phyloP scores from a whole-genome alignment of 1,140 invertebrate genomes.

The Phocides pigmalion region DNA sequence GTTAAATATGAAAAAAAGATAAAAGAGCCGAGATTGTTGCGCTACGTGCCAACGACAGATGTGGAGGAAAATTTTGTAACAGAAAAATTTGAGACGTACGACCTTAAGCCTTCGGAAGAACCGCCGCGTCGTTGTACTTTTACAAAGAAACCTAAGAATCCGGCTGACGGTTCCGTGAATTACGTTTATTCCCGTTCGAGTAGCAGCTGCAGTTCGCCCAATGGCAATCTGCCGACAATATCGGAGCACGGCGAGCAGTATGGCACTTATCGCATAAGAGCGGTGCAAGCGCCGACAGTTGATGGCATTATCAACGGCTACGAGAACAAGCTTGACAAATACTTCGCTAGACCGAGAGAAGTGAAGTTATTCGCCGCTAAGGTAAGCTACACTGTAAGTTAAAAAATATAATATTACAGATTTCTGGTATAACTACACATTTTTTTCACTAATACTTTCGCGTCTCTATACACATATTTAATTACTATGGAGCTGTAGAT shows the following conservation, averaged over 20 bases:
- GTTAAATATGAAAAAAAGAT: conserved; percentile 75
- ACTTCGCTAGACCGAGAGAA: conserved; percentile 72
- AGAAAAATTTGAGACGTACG: conserved; percentile 74
- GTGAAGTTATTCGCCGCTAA: conserved; percentile 65
- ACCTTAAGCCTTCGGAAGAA: conserved; percentile 65
- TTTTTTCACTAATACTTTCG: no score
- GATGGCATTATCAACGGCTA: conserved; percentile 52
- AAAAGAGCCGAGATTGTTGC: conserved; percentile 67
- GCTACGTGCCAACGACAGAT: conserved; percentile 73
- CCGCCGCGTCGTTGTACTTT: conserved; percentile 63
- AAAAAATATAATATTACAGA: neutral
- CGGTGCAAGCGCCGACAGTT: conserved; percentile 45
- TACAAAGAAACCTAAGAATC: conserved; percentile 75
- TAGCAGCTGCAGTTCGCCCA: conserved; percentile 72
- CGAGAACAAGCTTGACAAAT: conserved; percentile 75
- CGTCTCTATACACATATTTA: no score
- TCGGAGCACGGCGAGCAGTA: conserved; percentile 73
- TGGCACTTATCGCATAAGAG: conserved; percentile 60
- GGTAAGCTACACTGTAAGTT: conserved; percentile 68
- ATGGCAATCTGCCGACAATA: conserved; percentile 71
- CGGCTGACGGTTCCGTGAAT: conserved; percentile 71
- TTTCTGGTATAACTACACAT: neutral
- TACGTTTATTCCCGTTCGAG: conserved; percentile 74
- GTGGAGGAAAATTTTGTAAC: conserved; percentile 67
- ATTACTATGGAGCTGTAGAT: no score